Conservation (phyloP, 2,888 invertebrate genomes). For the Catonia carolina region DNA sequence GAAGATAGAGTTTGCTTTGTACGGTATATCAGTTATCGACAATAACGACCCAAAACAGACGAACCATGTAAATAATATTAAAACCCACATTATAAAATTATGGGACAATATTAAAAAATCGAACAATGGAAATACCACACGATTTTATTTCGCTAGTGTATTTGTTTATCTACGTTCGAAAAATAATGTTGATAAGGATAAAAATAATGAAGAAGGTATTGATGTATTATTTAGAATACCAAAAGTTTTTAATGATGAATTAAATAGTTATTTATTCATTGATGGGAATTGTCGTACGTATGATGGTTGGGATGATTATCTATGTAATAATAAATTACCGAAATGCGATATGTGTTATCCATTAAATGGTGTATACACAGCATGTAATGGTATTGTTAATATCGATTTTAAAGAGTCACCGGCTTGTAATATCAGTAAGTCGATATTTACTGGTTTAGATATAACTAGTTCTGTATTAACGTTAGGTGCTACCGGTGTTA, state of each 20-base stretch:
- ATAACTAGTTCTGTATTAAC: conserved; percentile 20
- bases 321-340: conserved; percentile 22
- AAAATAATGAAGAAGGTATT: conserved; percentile 19
- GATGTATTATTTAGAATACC: conserved; percentile 16
- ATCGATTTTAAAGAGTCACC: conserved; percentile 19
- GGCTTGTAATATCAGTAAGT: conserved; percentile 18
- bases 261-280: conserved; percentile 17
- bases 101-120: neutral
- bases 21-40: conserved; percentile 9
- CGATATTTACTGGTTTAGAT: conserved; percentile 19
- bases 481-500: conserved; percentile 23
- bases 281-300: conserved; percentile 20
- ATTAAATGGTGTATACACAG: conserved; percentile 14
- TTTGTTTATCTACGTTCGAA: conserved; percentile 14
- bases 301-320: conserved; percentile 19
- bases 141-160: conserved; percentile 9
- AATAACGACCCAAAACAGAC: conserved; percentile 8
- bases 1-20: conserved; percentile 21
- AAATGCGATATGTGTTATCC: conserved; percentile 22
- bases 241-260: conserved; percentile 8
- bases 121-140: conserved; percentile 2
- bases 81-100: conserved; percentile 16
- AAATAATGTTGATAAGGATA: too few species aligned
- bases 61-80: conserved; percentile 10
- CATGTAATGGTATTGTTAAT: conserved; percentile 17